A percentile compares a stretch with the other conserved stretches of the same genome.
Evolutionary conservation across 1,140 invertebrate species (phyloP).

Genomic region (Papilio xuthus): DNA sequence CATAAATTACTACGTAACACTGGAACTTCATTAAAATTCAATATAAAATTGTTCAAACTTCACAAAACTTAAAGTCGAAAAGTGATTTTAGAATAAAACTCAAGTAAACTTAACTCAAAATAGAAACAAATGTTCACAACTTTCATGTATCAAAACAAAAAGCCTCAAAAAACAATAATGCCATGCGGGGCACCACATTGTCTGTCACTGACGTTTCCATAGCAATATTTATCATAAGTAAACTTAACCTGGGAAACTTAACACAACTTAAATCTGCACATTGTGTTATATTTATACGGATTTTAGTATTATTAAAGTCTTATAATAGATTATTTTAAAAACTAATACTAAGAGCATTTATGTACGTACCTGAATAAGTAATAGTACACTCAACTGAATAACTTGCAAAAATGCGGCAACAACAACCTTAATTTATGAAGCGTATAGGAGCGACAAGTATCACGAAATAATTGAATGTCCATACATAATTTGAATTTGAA

Average conservation of each 20-base stretch:
- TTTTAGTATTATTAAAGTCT: not conserved
- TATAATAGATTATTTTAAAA: not conserved
- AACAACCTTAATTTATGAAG: constrained; percentile 42
- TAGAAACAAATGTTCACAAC: not conserved
- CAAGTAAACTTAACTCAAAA: not conserved
- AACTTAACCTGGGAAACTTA: constrained; percentile 40
- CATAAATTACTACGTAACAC: constrained; percentile 16
- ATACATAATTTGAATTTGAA: constrained; percentile 67
- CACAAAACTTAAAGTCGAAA: not conserved
- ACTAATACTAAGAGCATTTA: constrained; percentile 10
- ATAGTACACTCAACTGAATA: constrained; percentile 34
- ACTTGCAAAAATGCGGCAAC: constrained; percentile 39
- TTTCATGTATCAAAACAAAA: constrained; percentile 27
- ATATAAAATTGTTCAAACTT: not conserved
- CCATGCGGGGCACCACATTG: constrained; percentile 35
- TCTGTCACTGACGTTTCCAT: constrained; percentile 31
- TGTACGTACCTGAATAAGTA: constrained; percentile 36
- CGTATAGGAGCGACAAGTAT: constrained; percentile 61
- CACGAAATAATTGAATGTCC: constrained; percentile 67
- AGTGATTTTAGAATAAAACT: not conserved
- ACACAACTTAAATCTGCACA: not conserved
- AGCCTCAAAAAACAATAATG: constrained; percentile 16
- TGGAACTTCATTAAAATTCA: not conserved
- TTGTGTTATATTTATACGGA: not conserved
- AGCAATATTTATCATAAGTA: constrained; percentile 34